Evolutionary conservation across 1,140 invertebrate genomes (phyloP), one percentile per base, ranked within the genome.

Genomic region (Belonocnema kinseyi): DNA sequence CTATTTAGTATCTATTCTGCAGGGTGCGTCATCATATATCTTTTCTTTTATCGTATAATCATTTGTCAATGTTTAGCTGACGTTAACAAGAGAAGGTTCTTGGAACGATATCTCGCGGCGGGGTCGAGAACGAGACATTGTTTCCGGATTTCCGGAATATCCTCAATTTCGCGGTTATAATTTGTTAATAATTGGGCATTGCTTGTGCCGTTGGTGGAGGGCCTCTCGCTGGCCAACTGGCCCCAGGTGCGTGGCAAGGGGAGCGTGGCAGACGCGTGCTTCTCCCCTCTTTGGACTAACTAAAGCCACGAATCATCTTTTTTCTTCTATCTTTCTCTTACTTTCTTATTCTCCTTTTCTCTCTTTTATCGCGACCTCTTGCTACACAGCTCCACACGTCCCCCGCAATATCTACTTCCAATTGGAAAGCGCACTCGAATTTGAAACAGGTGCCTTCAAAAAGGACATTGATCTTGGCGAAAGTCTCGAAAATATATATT

Each of bases 261-360:
- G 82, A 88, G 86, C 89, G 89, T 90, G 89, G 89, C 89, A 79
- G 89, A 90, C 89, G 89, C 89, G 89, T 90, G 89, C 88, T 90
- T 90, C 88, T 90, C 88, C 89, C 89, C 88, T 87, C 89, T 87
- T 87, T 85, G 83, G 84, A 84, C 84, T 79, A 82, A 79, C 82
- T 83, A 80, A 82, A 80, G 80, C 78, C 79, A 80, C 79, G 84
- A 78, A 74, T 78, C 83, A 77, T 83, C 77, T 50, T 72, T 73
- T 80, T 71, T 66, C 74, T 83, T 75, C 78, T 77, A 33, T 66
- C 61, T 33, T 16, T 73, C 51, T 81, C 79, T 73, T 19, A 50
- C 70, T 74, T 74, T 78, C 77, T 70, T 26, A 70, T 58, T 72
- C 54, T 71, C 73, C 33, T 74, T 77, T 58, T 71, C 75, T 21